A percentile compares a stretch with the other conserved stretches of the same genome.
These are phyloP conservation scores for Germaria angustata DNA, from an alignment of 2,888 invertebrate species.

Conservation along the genomic window DNA sequence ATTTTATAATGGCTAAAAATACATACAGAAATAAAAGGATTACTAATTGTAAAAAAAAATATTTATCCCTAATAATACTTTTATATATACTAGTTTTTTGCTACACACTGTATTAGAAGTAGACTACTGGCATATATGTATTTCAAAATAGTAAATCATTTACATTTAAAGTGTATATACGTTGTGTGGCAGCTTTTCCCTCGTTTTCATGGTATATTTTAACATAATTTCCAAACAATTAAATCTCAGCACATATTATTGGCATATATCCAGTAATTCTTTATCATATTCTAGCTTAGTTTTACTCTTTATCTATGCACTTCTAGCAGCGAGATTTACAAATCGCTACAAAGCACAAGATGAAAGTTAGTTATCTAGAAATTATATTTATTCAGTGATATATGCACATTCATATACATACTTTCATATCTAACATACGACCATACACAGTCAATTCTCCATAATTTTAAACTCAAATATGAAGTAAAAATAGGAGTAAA, in stretches of 20 bases:
- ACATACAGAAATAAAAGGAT: too few species aligned
- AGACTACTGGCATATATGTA: constrained; percentile 24
- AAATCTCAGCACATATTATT: constrained; percentile 64
- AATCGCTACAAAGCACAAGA: constrained; percentile 50
- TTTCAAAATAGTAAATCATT: constrained; percentile 49
- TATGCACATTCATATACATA: neutral
- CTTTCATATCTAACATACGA: neutral
- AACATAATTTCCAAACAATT: constrained; percentile 65
- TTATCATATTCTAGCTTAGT: neutral
- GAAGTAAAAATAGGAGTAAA: too few species aligned
- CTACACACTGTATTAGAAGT: neutral
- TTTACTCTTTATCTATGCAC: constrained; percentile 2
- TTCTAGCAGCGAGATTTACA: constrained; percentile 51
- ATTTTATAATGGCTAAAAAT: too few species aligned
- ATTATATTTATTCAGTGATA: constrained; percentile 26
- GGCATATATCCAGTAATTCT: constrained; percentile 56
- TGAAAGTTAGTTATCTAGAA: constrained; percentile 48
- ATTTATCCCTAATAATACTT: too few species aligned
- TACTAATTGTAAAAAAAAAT: too few species aligned
- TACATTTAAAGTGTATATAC: constrained; percentile 39
- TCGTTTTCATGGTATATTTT: constrained; percentile 10
- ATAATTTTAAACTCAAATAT: too few species aligned
- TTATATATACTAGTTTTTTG: too few species aligned
- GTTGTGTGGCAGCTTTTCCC: neutral
- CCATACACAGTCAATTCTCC: too few species aligned